A percentile compares a stretch with the other conserved stretches of the same genome.
phyloP scores from a whole-genome alignment of 2,113 vertebrate genomes.

The Psittacus erithacus region DNA sequence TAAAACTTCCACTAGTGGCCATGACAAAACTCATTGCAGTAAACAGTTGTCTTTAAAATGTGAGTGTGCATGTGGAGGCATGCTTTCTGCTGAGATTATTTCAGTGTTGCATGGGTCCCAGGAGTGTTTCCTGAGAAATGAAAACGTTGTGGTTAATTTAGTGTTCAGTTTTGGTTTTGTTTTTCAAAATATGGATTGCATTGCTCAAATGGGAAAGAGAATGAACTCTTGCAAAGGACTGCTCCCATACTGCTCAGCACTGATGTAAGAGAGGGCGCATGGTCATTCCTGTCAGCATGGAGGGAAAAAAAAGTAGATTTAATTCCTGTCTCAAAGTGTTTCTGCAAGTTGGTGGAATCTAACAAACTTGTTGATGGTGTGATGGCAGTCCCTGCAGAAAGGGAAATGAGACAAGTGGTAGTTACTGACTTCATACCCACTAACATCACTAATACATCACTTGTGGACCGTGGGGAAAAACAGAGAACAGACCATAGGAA shows the following conservation, averaged over 20 bases:
- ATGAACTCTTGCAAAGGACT: not conserved
- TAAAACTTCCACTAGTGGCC: not conserved
- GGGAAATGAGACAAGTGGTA: not conserved
- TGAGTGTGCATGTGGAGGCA: not conserved
- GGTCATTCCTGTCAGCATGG: not conserved
- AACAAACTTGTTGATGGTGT: not conserved
- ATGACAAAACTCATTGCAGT: not conserved
- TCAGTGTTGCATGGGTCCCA: not conserved
- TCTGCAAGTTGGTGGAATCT: not conserved
- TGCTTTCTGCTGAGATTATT: not conserved
- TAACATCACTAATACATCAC: not conserved
- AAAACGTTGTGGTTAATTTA: not conserved
- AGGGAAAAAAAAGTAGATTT: not conserved
- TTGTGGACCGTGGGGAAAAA: not conserved
- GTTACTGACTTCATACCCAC: not conserved
- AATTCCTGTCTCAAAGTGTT: not conserved
- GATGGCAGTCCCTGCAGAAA: not conserved
- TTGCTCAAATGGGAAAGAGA: not conserved
- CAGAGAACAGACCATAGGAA: not conserved
- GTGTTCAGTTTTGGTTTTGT: not conserved
- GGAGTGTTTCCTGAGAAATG: not conserved
- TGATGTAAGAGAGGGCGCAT: rapidly evolving
- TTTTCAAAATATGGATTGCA: rapidly evolving
- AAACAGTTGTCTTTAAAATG: not conserved
- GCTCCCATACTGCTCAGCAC: not conserved